phyloP scores from a whole-genome alignment of 2,797 vertebrate genomes.

The Erethizon dorsatum region DNA sequence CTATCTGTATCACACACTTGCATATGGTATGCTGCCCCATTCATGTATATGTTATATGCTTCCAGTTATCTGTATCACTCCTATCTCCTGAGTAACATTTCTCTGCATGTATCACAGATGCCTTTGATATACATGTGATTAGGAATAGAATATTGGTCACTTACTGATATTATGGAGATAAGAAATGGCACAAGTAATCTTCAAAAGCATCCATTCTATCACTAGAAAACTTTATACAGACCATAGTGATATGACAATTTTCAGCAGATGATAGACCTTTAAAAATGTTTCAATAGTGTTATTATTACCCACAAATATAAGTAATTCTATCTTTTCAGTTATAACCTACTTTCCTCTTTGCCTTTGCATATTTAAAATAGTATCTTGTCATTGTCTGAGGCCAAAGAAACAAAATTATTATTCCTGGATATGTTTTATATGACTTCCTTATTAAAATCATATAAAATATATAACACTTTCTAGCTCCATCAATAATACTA shows the following conservation, averaged over 20 bases:
- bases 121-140: not conserved
- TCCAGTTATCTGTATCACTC: conserved; percentile 33
- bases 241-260: not conserved
- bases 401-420: conserved; percentile 72
- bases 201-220: conserved; percentile 41
- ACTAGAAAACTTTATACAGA: not conserved
- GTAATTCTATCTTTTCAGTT: conserved; percentile 65
- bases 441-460: conserved; percentile 82
- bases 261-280: not conserved
- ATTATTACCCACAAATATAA: conserved; percentile 41
- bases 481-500: conserved; percentile 48
- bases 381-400: conserved; percentile 74
- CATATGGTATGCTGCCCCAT: not conserved
- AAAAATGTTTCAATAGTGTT: conserved; percentile 45
- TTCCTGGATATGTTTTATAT: conserved; percentile 72
- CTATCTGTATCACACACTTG: not conserved
- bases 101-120: not conserved
- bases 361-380: conserved; percentile 75
- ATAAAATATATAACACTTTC: conserved; percentile 77
- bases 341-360: conserved; percentile 64
- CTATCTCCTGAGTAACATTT: not conserved
- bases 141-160: conserved; percentile 1
- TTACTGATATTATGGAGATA: conserved; percentile 4
- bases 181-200: not conserved
- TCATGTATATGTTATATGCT: not conserved